phyloP scores from a whole-genome alignment of 2,888 invertebrate species.

The Drosophila hamatofila region DNA sequence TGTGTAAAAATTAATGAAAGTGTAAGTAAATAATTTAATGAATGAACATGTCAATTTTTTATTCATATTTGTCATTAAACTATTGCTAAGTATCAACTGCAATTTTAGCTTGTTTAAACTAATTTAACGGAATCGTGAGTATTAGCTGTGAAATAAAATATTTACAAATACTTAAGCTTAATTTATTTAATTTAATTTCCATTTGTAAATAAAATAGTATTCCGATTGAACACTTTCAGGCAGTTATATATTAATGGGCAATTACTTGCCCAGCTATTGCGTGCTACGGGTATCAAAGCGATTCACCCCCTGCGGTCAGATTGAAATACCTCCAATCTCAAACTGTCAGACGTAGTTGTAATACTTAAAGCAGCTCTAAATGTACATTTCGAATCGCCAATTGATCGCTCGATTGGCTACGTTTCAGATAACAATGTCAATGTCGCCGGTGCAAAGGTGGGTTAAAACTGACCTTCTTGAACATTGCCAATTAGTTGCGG shows the following conservation, averaged over 20 bases:
- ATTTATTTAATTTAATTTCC: not conserved
- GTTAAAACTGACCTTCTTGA: slow-evolving; percentile 23
- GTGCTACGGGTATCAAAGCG: slow-evolving; percentile 8
- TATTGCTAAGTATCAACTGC: too few relatives aligned
- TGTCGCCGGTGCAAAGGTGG: slow-evolving; percentile 23
- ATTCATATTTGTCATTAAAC: too few relatives aligned
- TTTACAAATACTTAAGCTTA: not conserved
- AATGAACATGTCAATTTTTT: too few relatives aligned
- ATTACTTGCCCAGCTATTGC: slow-evolving; percentile 19
- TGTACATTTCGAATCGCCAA: slow-evolving; percentile 12
- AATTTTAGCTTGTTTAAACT: not conserved
- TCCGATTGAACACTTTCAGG: not conserved
- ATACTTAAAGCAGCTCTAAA: slow-evolving; percentile 8
- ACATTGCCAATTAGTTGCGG: slow-evolving; percentile 8
- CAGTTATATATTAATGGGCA: not conserved
- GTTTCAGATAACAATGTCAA: slow-evolving; percentile 48
- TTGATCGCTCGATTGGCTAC: slow-evolving; percentile 34
- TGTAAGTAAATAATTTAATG: too few relatives aligned
- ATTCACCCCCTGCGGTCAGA: not conserved
- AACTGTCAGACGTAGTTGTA: not conserved
- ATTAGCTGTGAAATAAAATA: not conserved
- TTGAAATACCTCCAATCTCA: not conserved
- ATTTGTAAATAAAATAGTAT: not conserved
- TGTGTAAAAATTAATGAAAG: too few relatives aligned
- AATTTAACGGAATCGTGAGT: not conserved